Base-by-base conservation (phyloP, 2,113 vertebrate genomes). In the Pseudorectes ferrugineus region DNA sequence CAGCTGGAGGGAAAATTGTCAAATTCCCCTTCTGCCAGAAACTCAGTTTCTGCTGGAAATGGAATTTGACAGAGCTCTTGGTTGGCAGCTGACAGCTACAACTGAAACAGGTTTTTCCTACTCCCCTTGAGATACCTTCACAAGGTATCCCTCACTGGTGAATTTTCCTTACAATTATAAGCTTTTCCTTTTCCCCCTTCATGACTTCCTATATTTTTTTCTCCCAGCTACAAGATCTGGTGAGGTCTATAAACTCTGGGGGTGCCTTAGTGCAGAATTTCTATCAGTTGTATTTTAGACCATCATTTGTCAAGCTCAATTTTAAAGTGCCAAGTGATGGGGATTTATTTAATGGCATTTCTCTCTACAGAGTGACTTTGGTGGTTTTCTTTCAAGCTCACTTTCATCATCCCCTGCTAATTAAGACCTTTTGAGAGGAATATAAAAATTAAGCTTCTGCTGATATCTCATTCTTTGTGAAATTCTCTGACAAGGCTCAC, bases 371-470 rank as follows among this genome's bases (percentile, higher is more conserved):
- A 62, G 12, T 79, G 74, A 66, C 89, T 85, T 92, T 54, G 40
- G 54, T 77, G 42, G 25, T 87, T 79, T 85, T 84, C 61, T 81
- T 79, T 91, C 46, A 89, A 89, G 58, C 55, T 95, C 57, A 29
- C 46, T 96, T 89, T 91, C 45, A 89, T 89, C 45, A 49, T 82
- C 90, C 38, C 26, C 26, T 85, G 22, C 5, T 95, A 96, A 95
- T 93, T 93, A 86, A 95, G 80, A 89, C 63, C 71, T 93, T 96
- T 95, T 73, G 49, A 93, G 88, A 80, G 49, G 42, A 85, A 83
- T 88, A 88, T 79, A 83, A 95, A 95, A 95, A 93, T 95, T 92
- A 85, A 90, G 66, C 54, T 88, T 92, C 58, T 55, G 45, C 75
- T 71, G 83, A 55, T 88, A 86, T n/a, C 29, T 90, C 75, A 71